These are phyloP conservation scores for Netelia inedita DNA, from an alignment of 2,888 invertebrate species.

Conservation along the genomic window DNA sequence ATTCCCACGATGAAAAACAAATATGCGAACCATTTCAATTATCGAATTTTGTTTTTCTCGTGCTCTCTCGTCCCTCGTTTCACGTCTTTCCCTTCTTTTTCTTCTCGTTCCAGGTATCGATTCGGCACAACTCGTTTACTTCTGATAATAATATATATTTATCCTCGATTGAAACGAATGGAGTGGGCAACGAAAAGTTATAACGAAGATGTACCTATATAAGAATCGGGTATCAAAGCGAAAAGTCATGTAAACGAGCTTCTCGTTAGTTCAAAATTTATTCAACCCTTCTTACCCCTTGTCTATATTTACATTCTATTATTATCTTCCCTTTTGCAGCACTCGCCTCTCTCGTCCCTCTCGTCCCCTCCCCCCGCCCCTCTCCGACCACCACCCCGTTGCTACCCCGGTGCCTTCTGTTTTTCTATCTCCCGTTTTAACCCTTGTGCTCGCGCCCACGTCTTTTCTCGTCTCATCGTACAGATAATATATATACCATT, in stretches of 20 bases:
- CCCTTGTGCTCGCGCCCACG: background rate
- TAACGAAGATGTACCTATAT: background rate
- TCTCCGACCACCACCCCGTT: no score
- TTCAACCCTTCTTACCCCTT: background rate
- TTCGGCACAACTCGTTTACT: background rate
- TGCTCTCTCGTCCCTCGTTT: background rate
- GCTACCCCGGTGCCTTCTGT: background rate
- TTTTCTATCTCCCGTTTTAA: background rate
- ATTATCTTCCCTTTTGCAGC: conserved; percentile 18
- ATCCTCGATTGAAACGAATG: background rate
- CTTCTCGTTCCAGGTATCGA: background rate
- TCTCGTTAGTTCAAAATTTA: conserved; percentile 30
- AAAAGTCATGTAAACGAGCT: conserved; percentile 23
- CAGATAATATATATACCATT: background rate
- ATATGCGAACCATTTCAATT: conserved; percentile 19
- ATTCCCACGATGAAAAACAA: conserved; percentile 15
- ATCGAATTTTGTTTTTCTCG: conserved; percentile 17
- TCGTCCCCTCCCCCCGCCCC: no score
- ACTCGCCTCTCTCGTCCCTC: background rate
- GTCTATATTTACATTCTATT: conserved; percentile 42
- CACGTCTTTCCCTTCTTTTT: background rate
- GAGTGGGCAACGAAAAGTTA: conserved; percentile 1
- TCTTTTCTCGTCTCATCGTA: conserved; percentile 12
- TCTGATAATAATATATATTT: background rate
- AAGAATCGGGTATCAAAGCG: background rate